A percentile compares a stretch with the other conserved stretches of the same genome.
These are phyloP conservation scores for Chouioia cunea DNA, from an alignment of 2,888 invertebrate species.

Conservation along the genomic window DNA sequence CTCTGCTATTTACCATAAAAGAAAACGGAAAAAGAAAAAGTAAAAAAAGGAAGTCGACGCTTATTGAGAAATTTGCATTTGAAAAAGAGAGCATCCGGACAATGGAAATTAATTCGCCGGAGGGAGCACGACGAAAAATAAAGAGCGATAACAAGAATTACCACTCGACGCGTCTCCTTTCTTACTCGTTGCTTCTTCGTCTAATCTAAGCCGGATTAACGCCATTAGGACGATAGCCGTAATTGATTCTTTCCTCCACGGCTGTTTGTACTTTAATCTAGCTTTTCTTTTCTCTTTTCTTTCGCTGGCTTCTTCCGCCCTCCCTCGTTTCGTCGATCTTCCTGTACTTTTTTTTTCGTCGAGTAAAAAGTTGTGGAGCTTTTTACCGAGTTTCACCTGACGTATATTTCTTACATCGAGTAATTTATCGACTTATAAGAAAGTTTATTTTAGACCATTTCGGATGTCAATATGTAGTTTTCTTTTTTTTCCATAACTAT, in stretches of 20 bases:
- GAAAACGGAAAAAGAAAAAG: too few species aligned
- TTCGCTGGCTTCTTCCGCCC: constrained; percentile 3
- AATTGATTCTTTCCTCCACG: constrained; percentile 38
- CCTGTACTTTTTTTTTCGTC: not conserved
- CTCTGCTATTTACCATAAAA: too few species aligned
- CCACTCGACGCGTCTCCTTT: constrained; percentile 16
- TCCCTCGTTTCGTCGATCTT: not conserved
- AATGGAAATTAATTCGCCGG: constrained; percentile 28
- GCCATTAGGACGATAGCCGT: constrained; percentile 28
- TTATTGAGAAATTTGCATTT: constrained; percentile 20
- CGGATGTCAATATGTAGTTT: too few species aligned
- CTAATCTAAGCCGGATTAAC: constrained; percentile 39
- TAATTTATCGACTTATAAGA: constrained; percentile 32
- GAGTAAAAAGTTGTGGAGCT: not conserved
- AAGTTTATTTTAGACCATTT: constrained; percentile 34
- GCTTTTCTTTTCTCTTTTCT: not conserved
- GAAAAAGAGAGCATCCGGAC: constrained; percentile 23
- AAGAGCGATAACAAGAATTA: constrained; percentile 37
- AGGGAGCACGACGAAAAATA: not conserved
- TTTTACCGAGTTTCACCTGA: not conserved
- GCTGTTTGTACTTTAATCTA: constrained; percentile 31
- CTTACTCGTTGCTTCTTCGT: not conserved
- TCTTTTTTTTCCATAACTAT: too few species aligned
- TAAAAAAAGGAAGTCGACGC: not conserved
- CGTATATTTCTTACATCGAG: not conserved